Conservation (phyloP, 1,140 invertebrate species). For the Babylonia areolata region DNA sequence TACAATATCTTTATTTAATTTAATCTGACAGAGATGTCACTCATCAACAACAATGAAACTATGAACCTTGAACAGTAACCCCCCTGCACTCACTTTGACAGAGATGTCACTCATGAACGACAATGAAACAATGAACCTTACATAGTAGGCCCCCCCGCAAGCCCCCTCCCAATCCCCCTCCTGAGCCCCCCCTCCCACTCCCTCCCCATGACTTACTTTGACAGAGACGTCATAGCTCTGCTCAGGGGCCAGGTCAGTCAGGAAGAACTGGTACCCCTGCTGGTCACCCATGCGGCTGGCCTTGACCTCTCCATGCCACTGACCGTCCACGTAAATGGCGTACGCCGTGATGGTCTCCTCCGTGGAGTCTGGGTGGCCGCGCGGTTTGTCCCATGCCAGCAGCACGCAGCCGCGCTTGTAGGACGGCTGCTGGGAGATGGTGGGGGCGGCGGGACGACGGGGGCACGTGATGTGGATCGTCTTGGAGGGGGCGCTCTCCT, state of each 20-base stretch:
- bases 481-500: conserved; percentile 71
- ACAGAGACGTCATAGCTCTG: conserved; percentile 73
- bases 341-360: conserved; percentile 66
- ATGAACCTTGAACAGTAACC: too few relatives aligned
- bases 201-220: conserved; percentile 59
- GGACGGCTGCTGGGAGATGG: conserved; percentile 71
- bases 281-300: conserved; percentile 65
- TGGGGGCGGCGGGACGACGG: conserved; percentile 60
- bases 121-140: too few relatives aligned
- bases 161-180: too few relatives aligned
- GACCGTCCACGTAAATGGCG: conserved; percentile 73
- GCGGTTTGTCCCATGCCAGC: conserved; percentile 72
- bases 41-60: too few relatives aligned
- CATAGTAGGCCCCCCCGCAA: too few relatives aligned
- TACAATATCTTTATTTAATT: too few relatives aligned
- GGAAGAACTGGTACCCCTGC: conserved; percentile 74
- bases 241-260: conserved; percentile 72
- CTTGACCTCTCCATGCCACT: conserved; percentile 72
- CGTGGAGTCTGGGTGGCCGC: conserved; percentile 51
- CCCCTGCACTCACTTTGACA: too few relatives aligned
- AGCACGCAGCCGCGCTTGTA: conserved; percentile 71
- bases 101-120: too few relatives aligned
- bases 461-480: conserved; percentile 72
- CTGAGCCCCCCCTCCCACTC: too few relatives aligned
- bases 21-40: too few relatives aligned